Evolutionary conservation across 2,113 vertebrate genomes (phyloP).

Genomic region (Chaetodon trifascialis): DNA sequence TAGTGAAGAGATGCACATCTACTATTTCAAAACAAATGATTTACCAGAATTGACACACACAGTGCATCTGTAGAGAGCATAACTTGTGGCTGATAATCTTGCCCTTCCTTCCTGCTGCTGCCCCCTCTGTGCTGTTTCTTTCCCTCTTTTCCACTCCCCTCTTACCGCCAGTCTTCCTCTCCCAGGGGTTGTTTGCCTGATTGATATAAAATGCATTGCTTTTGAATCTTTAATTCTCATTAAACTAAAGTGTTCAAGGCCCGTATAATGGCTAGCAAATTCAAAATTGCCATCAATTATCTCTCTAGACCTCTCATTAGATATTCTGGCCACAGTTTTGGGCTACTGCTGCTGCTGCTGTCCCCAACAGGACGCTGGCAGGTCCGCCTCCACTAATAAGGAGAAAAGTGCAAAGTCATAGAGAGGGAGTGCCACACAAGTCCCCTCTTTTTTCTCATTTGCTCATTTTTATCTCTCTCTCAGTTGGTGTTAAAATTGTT

Average conservation of each 20-base stretch:
- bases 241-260: conserved; percentile 63
- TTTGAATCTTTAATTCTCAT: conserved; percentile 82
- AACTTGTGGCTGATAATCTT: conserved; percentile 32
- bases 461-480: conserved; percentile 6
- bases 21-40: neutral
- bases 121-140: conserved; percentile 14
- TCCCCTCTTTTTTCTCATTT: conserved; percentile 30
- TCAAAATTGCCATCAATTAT: conserved; percentile 77
- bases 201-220: conserved; percentile 78
- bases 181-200: conserved; percentile 67
- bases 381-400: conserved; percentile 67
- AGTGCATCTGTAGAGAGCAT: conserved; percentile 11
- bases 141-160: neutral
- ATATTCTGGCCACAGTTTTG: conserved; percentile 71
- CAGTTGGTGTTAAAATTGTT: conserved; percentile 10
- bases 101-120: conserved; percentile 20
- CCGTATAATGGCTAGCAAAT: conserved; percentile 63
- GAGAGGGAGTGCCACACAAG: conserved; percentile 41
- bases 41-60: neutral
- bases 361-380: conserved; percentile 59
- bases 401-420: conserved; percentile 81
- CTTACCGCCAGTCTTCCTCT: conserved; percentile 17
- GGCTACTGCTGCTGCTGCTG: conserved; percentile 49
- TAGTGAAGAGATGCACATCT: neutral
- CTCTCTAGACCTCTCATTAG: conserved; percentile 72